phyloP scores from a whole-genome alignment of 2,113 vertebrate genomes.

The Ailuropoda melanoleuca region DNA sequence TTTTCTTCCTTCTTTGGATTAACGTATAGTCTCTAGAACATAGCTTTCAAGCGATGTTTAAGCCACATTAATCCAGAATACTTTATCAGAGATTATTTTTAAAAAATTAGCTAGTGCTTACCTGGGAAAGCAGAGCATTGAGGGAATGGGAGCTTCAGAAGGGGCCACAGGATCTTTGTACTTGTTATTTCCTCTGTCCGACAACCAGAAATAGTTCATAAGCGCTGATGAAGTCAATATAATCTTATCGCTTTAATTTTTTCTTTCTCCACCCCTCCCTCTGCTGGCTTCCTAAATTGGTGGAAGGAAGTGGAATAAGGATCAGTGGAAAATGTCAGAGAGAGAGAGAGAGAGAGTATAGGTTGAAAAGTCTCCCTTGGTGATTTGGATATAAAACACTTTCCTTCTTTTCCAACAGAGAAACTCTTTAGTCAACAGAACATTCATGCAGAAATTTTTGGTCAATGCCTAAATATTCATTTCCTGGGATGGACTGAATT shows the following conservation, averaged over 20 bases:
- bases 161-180: neutral
- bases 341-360: neutral
- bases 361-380: neutral
- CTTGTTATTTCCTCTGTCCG: neutral
- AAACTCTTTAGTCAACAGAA: neutral
- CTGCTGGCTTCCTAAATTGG: neutral
- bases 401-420: neutral
- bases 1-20: neutral
- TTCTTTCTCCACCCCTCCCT: neutral
- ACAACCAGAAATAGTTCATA: neutral
- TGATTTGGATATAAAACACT: neutral
- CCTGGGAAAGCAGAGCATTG: neutral
- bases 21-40: neutral
- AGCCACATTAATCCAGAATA: neutral
- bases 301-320: neutral
- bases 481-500: neutral
- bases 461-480: neutral
- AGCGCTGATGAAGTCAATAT: neutral
- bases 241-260: neutral
- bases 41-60: neutral
- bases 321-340: neutral
- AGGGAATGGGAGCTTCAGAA: neutral
- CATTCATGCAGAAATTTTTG: neutral
- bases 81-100: neutral
- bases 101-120: neutral